phyloP scores from a whole-genome alignment of 2,888 invertebrate species.

The Eudasyphora cyanicolor region DNA sequence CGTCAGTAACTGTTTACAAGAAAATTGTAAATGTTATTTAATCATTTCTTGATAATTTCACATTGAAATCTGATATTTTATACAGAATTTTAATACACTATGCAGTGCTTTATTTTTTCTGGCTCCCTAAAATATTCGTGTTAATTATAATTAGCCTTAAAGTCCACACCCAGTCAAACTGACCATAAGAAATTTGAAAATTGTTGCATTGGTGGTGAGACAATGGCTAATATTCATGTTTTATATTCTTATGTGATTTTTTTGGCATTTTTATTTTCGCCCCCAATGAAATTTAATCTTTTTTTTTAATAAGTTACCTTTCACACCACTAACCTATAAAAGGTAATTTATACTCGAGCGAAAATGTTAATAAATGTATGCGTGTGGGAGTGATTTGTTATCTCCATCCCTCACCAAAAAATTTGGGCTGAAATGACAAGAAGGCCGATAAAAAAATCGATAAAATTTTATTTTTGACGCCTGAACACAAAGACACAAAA shows the following conservation, averaged over 20 bases:
- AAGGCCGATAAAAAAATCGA: neutral
- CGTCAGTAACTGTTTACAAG: neutral
- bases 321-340: neutral
- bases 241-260: neutral
- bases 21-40: too few relatives aligned
- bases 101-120: neutral
- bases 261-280: neutral
- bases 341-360: slow-evolving; percentile 24
- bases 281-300: neutral
- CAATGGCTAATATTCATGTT: neutral
- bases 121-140: neutral
- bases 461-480: neutral
- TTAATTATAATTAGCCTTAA: neutral
- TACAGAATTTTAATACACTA: too few relatives aligned
- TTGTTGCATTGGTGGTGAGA: too few relatives aligned
- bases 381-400: too few relatives aligned
- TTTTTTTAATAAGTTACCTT: neutral
- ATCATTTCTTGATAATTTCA: too few relatives aligned
- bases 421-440: neutral
- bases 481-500: neutral
- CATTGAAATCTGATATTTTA: too few relatives aligned
- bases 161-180: too few relatives aligned
- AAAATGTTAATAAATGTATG: neutral
- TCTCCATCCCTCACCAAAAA: too few relatives aligned
- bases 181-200: too few relatives aligned